phyloP scores from a whole-genome alignment of 1,140 invertebrate species.

The Drosophila bocki region DNA sequence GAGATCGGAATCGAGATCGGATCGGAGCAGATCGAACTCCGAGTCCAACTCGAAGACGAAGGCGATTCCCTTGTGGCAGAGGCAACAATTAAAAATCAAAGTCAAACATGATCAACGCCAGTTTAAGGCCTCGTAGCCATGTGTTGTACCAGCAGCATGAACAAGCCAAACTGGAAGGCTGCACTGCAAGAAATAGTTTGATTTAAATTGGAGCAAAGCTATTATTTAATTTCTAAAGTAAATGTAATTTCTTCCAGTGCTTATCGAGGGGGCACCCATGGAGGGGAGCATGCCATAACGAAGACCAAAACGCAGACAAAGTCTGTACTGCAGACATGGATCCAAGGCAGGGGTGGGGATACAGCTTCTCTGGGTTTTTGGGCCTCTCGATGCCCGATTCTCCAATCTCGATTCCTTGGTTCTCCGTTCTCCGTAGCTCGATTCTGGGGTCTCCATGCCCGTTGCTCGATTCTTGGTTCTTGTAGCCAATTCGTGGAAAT shows the following conservation, averaged over 20 bases:
- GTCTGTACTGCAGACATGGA: conserved; percentile 39
- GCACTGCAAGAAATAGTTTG: conserved; percentile 4
- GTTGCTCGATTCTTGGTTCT: conserved; percentile 60
- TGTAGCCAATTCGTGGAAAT: conserved; percentile 84
- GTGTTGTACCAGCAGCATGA: conserved; percentile 79
- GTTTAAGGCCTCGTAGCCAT: conserved; percentile 79
- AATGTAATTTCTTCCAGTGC: conserved; percentile 1
- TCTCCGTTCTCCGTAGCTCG: conserved; percentile 6
- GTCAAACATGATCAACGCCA: conserved; percentile 84
- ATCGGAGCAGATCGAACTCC: conserved; percentile 39
- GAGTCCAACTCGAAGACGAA: conserved; percentile 25
- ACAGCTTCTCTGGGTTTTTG: conserved; percentile 26
- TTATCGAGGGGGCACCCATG: conserved; percentile 6
- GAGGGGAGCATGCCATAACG: conserved; percentile 34
- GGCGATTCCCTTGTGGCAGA: conserved; percentile 52
- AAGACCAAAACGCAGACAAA: conserved; percentile 46
- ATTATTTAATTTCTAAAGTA: too few relatives aligned
- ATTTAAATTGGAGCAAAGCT: neutral
- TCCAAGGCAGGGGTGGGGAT: conserved; percentile 13
- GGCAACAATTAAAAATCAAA: conserved; percentile 84
- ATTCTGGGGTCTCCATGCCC: conserved; percentile 27
- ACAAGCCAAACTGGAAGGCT: conserved; percentile 54
- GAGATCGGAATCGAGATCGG: conserved; percentile 27
- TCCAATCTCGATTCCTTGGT: conserved; percentile 22
- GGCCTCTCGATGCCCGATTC: conserved; percentile 32